Evolutionary conservation across 1,140 invertebrate genomes (phyloP).

Genomic region (Maconellicoccus hirsutus): DNA sequence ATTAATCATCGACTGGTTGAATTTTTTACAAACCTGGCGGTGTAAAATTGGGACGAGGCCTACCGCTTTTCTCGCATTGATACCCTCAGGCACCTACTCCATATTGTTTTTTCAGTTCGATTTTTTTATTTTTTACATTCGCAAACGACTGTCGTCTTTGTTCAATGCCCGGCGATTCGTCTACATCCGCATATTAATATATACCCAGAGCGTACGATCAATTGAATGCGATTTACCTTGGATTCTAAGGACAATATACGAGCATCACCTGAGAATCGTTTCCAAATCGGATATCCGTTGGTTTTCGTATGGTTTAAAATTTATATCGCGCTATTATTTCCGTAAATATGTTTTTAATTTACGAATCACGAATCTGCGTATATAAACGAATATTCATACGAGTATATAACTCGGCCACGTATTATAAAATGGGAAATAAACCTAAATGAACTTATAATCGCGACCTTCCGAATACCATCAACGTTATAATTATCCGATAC

Average conservation of each 20-base stretch:
- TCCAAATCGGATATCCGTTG: neutral
- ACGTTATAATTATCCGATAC: no score
- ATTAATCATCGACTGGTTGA: neutral
- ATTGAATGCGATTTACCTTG: conserved; percentile 5
- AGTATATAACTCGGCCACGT: no score
- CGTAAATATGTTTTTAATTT: no score
- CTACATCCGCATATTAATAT: conserved; percentile 16
- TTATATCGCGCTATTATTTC: no score
- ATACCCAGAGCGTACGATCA: neutral
- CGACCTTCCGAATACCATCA: no score
- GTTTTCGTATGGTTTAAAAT: neutral
- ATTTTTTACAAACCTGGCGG: neutral
- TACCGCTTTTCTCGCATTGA: conserved; percentile 10
- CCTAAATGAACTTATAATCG: no score
- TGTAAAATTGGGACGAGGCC: conserved; percentile 18
- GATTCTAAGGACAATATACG: neutral
- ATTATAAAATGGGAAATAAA: no score
- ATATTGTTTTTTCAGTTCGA: conserved; percentile 12
- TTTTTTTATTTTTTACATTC: conserved; percentile 1
- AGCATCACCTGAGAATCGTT: conserved; percentile 2
- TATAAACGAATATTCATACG: no score
- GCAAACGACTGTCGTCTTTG: neutral
- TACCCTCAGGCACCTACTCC: neutral
- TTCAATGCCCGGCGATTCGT: neutral
- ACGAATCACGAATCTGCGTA: no score